Base-by-base conservation (phyloP, 2,113 vertebrate genomes). In the Bostrychus sinensis region DNA sequence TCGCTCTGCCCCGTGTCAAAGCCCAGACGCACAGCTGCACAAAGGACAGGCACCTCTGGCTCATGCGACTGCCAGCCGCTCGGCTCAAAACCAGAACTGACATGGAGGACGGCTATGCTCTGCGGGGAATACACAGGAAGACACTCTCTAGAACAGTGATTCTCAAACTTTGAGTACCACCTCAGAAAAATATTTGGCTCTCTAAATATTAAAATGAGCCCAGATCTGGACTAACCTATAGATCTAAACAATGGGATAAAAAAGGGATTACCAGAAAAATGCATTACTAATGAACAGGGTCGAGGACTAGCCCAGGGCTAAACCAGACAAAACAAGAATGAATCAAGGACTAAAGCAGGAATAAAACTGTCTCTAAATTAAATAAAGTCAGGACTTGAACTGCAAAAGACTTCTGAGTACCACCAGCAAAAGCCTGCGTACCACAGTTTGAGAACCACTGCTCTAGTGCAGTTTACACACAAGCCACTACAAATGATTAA, bases 1-100 rank as follows among this genome's bases (percentile, higher is more conserved):
- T 88, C 80, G 80, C 86, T 84, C 83, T 89, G 86, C 88, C 86
- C 83, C 58, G 46, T 89, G 85, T 91, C 85, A 88, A 66, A 85
- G 84, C 83, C 68, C 86, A 86, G 85, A 84, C 56, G 56, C 84
- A 80, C 86, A 89, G 89, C 84, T 83, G 88, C 85, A 84, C 77
- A 78, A 55, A 86, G 86, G 86, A 91, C 87, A 85, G 87, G 86
- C 84, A 88, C 85, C 85, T 81, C 85, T 82, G 73, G 67, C 80
- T 86, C 78, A 51, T 23, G 62, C 7, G 75, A 75, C 77, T 80
- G 84, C 75, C 81, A 86, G 78, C 80, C 72, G 45, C 73, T 19
- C 60, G 79, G 72, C 80, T 81, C 66, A 25, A 81, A 89, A 82
- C 58, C 70, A 82, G 78, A 82, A 56, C 84, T 86, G 89, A 87